Conservation (phyloP, 2,113 vertebrate species). For the Osmerus eperlanus region DNA sequence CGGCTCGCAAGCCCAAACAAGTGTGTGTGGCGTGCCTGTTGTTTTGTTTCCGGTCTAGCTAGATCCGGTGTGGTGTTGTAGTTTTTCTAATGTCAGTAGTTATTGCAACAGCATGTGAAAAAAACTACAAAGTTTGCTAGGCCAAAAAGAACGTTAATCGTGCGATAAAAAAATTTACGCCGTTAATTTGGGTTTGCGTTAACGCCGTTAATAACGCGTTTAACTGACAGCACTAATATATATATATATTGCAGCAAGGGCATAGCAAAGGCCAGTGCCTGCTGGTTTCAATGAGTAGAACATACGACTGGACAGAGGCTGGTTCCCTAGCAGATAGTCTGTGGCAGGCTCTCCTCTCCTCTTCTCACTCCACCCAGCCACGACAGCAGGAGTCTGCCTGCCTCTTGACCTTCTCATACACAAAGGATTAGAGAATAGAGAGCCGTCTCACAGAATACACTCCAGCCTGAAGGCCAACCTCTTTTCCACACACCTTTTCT, state of each 20-base stretch:
- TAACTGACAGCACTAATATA: too few species aligned
- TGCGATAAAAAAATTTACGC: too few species aligned
- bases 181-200: too few species aligned
- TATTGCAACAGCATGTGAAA: too few species aligned
- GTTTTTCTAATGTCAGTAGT: too few species aligned
- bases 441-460: constrained; percentile 55
- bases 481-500: constrained; percentile 9
- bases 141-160: too few species aligned
- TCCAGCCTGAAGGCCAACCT: constrained; percentile 47
- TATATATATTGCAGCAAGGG: background rate
- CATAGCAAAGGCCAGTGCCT: constrained; percentile 10
- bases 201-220: too few species aligned
- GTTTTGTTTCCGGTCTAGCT: too few species aligned
- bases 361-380: constrained; percentile 33
- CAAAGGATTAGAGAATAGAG: constrained; percentile 61
- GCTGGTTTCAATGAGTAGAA: background rate
- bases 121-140: too few species aligned
- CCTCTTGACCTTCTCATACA: constrained; percentile 63
- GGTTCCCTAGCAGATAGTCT: background rate
- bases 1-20: too few species aligned
- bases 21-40: too few species aligned
- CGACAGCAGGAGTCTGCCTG: constrained; percentile 45
- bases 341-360: constrained; percentile 13
- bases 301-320: background rate
- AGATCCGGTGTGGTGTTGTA: too few species aligned